Percentiles rank a stretch among this genome's conserved stretches.
Evolutionary conservation across 2,888 invertebrate species (phyloP).

Genomic region (Amblyjoppa fuscipennis): DNA sequence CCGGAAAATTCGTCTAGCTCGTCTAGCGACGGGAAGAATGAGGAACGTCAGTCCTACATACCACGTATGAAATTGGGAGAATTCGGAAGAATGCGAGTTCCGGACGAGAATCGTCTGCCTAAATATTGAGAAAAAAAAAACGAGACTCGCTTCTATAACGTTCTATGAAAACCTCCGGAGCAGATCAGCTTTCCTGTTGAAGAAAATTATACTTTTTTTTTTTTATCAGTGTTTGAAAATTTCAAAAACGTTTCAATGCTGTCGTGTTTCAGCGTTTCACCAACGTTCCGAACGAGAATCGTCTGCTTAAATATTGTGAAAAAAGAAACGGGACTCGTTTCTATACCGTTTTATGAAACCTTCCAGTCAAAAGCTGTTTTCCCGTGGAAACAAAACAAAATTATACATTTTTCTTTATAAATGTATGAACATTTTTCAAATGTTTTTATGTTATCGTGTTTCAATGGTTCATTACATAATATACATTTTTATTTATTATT

Average conservation of each 20-base stretch:
- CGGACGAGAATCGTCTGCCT: conserved; percentile 6
- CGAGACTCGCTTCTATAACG: background rate
- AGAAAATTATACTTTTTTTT: no score
- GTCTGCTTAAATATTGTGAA: background rate
- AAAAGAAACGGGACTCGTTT: background rate
- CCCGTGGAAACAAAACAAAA: no score
- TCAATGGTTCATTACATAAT: background rate
- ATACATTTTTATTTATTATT: background rate
- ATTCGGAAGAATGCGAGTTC: background rate
- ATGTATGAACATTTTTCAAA: background rate
- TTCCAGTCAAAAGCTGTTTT: no score
- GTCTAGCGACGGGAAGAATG: conserved; percentile 44
- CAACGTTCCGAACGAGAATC: background rate
- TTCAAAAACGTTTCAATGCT: no score
- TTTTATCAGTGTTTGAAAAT: no score
- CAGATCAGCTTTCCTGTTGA: no score
- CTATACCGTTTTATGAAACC: no score
- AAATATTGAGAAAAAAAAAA: background rate
- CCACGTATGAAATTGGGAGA: conserved; percentile 26
- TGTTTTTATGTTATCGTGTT: background rate
- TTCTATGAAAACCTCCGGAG: no score
- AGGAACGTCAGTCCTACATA: conserved; percentile 31
- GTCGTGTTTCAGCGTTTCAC: no score
- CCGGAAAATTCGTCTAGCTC: conserved; percentile 49
- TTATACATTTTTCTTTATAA: background rate